phyloP scores from a whole-genome alignment of 1,140 invertebrate species.

The Trissolcus basalis region DNA sequence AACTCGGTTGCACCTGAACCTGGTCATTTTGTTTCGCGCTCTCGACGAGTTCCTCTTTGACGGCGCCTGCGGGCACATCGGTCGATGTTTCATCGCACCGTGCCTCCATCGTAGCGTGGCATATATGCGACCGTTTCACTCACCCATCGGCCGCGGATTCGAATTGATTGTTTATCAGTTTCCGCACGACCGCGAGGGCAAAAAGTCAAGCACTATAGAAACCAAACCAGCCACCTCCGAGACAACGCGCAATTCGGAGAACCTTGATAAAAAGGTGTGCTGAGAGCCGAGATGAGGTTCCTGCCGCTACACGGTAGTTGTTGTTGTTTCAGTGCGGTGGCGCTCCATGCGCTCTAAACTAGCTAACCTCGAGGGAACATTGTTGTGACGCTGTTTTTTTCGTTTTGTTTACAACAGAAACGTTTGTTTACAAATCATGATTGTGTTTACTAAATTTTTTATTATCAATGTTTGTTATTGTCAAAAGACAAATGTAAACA shows the following conservation, averaged over 20 bases:
- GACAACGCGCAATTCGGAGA: conserved; percentile 35
- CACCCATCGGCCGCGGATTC: conserved; percentile 3
- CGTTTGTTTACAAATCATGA: too few relatives aligned
- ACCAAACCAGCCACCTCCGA: conserved; percentile 20
- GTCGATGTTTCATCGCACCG: conserved; percentile 58
- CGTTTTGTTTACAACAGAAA: too few relatives aligned
- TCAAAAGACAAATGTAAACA: too few relatives aligned
- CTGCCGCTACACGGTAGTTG: too few relatives aligned
- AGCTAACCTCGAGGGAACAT: too few relatives aligned
- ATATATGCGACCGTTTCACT: conserved; percentile 42
- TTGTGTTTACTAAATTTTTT: too few relatives aligned
- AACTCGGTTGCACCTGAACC: conserved; percentile 20
- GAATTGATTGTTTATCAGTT: background rate
- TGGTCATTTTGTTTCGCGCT: conserved; percentile 49
- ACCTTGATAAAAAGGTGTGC: conserved; percentile 28
- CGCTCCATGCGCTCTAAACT: too few relatives aligned
- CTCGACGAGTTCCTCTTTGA: conserved; percentile 54
- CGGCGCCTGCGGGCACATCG: conserved; percentile 45
- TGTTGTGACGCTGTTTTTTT: too few relatives aligned
- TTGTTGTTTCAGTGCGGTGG: too few relatives aligned
- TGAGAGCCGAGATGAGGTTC: background rate
- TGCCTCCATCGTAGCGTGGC: conserved; percentile 57
- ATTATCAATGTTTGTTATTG: too few relatives aligned
- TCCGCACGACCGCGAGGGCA: background rate
- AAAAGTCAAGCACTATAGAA: background rate